Base-by-base conservation (phyloP, 2,888 invertebrate species). In the Eustalomyia histrio region DNA sequence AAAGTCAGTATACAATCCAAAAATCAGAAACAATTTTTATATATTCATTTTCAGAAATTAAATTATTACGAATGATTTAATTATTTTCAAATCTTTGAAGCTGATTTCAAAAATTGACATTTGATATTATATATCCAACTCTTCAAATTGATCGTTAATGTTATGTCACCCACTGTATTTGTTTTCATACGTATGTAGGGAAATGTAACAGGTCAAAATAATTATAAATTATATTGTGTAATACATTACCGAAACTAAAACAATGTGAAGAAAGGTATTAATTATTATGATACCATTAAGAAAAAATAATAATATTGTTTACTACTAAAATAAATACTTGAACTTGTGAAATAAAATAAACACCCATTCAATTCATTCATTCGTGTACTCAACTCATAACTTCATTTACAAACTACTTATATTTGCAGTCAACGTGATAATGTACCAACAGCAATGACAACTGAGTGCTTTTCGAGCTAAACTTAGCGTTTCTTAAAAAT, bases 311-410 rank as follows among this genome's bases (percentile, higher is more conserved):
- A 61, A 35, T 29, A 50, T 57, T 47, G n/a, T 68, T 61, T 61
- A 43, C 50, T 24, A 7, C 16, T 47, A 6, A 67, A 50, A 58
- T 33, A 64, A 76, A 80, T 58, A 80, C 76, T 80, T 80, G 80
- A 80, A 80, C 80, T 76, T 80, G 80, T 68, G 64, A 80, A 80
- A 76, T 55, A 72, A 67, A 71, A 55, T 16, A 18, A 35, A 10
- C 61, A 55, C 39, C 65, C 65, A 60, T 65, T 52, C 61, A 2
- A 4, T n/a, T n/a, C 69, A 55, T 65, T 52, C 57, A 24, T 68
- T 61, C 43, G 68, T 29, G 8, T 29, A 33, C 16, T 47, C 33
- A 55, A 14, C 39, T 57, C 69, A 16, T 29, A 57, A 16, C n/a
- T n/a, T 14, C 80, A 72, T 57, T 65, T 55, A 67, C n/a, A 18